Evolutionary conservation across 2,113 vertebrate genomes (phyloP), one percentile per base, ranked within the genome.

Genomic region (Chaetops frenatus): DNA sequence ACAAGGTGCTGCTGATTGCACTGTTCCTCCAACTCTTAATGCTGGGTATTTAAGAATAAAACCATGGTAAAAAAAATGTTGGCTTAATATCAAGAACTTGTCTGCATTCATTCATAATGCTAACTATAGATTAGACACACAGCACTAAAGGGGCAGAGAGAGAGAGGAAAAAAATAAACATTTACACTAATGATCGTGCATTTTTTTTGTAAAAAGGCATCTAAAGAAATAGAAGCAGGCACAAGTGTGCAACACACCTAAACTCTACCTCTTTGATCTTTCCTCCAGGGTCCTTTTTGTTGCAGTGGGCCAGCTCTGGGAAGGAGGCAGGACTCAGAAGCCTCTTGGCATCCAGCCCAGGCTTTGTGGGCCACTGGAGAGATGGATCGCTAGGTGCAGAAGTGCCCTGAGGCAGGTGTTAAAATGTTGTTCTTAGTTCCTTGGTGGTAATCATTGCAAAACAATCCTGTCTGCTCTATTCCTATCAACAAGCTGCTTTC

Each of bases 381-480:
- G 95, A 94, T 92, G 91, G 93, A 92, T 96, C 95, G 90, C 93
- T 97, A 96, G 97, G 96, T 97, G 96, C 97, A 97, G 96, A 97
- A 94, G 95, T 96, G 98, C 98, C 97, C 97, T 96, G 78, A 89
- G 98, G 98, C 97, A 98, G 98, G 97, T 98, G 98, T 98, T 97
- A 98, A 98, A 98, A 98, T 98, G 98, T 97, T 97, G 95, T 95
- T 96, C 97, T 98, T 94, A 97, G 98, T 96, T 98, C 97, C 97
- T 97, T 91, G 72, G 96, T 97, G 96, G 97, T 96, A 96, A 98
- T 97, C 95, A 87, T 96, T 93, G 94, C 96, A 98, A 97, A 98
- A 97, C 97, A 98, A 97, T 97, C 88, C 96, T 94, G 93, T 97
- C 97, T 97, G 96, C 95, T 98, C 97, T 96, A 67, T 96, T 97